A percentile compares a stretch with the other conserved stretches of the same genome.
phyloP scores from a whole-genome alignment of 2,797 vertebrate genomes.

The Liparis tanakae region DNA sequence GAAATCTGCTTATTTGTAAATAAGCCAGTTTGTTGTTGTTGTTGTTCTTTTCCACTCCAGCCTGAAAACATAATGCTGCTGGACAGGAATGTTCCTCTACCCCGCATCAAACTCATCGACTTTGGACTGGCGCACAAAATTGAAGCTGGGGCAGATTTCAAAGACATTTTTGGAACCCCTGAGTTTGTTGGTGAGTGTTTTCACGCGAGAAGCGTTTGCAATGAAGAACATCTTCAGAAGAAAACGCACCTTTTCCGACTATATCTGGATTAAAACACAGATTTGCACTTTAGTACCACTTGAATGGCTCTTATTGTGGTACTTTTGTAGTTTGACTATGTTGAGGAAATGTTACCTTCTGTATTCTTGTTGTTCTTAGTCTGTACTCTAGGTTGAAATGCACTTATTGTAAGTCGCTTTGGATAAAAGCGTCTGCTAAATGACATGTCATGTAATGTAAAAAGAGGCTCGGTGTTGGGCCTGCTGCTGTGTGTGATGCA shows the following conservation, averaged over 20 bases:
- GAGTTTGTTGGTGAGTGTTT: slow-evolving; percentile 93
- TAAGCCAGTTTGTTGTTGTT: slow-evolving; percentile 24
- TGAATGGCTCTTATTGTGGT: no score
- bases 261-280: no score
- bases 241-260: no score
- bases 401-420: no score
- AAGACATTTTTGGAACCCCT: slow-evolving; percentile 98
- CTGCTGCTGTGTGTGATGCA: slow-evolving; percentile 49
- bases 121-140: slow-evolving; percentile 96
- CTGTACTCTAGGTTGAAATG: no score
- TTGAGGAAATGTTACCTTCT: no score
- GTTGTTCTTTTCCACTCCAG: slow-evolving; percentile 71
- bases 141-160: slow-evolving; percentile 94
- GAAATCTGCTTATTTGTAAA: slow-evolving; percentile 30
- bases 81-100: slow-evolving; percentile 88
- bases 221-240: slow-evolving; percentile 12
- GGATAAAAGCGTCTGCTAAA: no score
- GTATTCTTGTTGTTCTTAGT: no score
- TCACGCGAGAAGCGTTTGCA: slow-evolving; percentile 8
- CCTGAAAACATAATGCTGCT: slow-evolving; percentile 99
- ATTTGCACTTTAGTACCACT: no score
- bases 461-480: slow-evolving; percentile 26
- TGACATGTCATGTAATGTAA: no score
- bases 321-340: no score
- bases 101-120: slow-evolving; percentile 96